Conservation (phyloP, 2,113 vertebrate species). For the Carassius carassius region DNA sequence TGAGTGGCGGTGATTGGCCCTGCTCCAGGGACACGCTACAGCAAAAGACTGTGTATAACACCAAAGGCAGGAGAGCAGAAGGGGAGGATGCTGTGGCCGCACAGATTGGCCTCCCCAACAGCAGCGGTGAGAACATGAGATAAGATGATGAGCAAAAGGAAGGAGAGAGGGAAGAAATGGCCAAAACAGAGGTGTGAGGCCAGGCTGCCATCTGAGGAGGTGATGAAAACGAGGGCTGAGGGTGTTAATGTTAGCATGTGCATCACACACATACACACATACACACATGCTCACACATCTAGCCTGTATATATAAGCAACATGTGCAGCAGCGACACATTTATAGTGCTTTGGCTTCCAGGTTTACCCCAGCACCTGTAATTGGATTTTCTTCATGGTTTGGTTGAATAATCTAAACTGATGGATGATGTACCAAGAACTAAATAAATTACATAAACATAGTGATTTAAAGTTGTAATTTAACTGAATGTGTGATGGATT, state of each 20-base stretch:
- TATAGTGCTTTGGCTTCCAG: slow-evolving; percentile 3
- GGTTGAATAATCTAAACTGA: background rate
- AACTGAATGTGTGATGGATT: background rate
- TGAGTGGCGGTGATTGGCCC: slow-evolving; percentile 68
- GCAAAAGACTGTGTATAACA: slow-evolving; percentile 60
- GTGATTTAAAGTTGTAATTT: background rate
- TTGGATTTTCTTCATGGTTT: background rate
- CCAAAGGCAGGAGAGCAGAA: slow-evolving; percentile 56
- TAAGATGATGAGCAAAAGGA: slow-evolving; percentile 36
- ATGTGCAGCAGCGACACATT: slow-evolving; percentile 29
- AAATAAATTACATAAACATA: background rate
- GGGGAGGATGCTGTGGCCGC: slow-evolving; percentile 42
- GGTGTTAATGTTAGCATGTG: slow-evolving; percentile 62
- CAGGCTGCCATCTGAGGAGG: slow-evolving; percentile 67
- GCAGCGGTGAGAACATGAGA: slow-evolving; percentile 59
- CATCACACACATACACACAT: slow-evolving; percentile 48
- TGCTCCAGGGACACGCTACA: slow-evolving; percentile 68
- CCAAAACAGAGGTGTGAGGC: slow-evolving; percentile 53
- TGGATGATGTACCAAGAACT: background rate
- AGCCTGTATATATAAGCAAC: slow-evolving; percentile 48
- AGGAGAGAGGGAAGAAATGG: slow-evolving; percentile 50
- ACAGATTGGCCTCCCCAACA: slow-evolving; percentile 59
- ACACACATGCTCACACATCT: slow-evolving; percentile 48
- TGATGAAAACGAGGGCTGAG: slow-evolving; percentile 60
- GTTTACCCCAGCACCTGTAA: background rate